Base-by-base conservation (phyloP, 2,888 invertebrate genomes). In the Drosophila basisetae region DNA sequence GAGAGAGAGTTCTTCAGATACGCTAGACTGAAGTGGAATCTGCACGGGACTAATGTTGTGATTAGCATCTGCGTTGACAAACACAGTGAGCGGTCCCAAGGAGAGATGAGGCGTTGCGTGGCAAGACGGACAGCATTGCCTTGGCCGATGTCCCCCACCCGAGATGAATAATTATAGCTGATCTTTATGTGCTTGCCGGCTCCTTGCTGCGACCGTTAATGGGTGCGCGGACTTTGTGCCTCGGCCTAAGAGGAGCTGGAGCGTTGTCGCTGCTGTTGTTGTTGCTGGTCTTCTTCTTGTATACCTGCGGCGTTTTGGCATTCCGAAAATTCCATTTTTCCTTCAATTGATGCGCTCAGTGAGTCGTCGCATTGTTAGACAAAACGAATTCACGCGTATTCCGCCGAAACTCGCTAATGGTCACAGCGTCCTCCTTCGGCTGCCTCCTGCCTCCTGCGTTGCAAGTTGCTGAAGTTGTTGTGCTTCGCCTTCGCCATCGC, bases 11-110 rank as follows among this genome's bases (percentile, higher is more conserved):
- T 52, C 52, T 52, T 31, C 13, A 31, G 31, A 18, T 30, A 31
- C 1, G 47, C 41, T 37, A 28, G 67, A 58, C 76, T 84, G 89
- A 91, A 92, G 91, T 91, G 86, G 84, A 89, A 84, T 81, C 80
- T 83, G 81, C 80, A 79, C 76, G 83, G 80, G 78, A 84, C 91
- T 92, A 92, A 92, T 92, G 91, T 90, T 84, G 91, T 92, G 91
- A 92, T 91, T 90, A 92, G 92, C 92, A 92, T 92, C 92, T 92
- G 92, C 91, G 93, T 92, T 93, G 92, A 92, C 92, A 92, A 92
- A 89, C 90, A 68, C 92, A 90, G 91, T 84, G 62, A 89, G 91
- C 68, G 86, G 87, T 83, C 90, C 76, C 87, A 83, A 88, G 79
- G 86, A 68, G 47, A 78, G 53, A n/a, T 18, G 25, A 55, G 55